These are phyloP conservation scores for Synergus laeviventris DNA, from an alignment of 2,888 invertebrate genomes.

Conservation along the genomic window DNA sequence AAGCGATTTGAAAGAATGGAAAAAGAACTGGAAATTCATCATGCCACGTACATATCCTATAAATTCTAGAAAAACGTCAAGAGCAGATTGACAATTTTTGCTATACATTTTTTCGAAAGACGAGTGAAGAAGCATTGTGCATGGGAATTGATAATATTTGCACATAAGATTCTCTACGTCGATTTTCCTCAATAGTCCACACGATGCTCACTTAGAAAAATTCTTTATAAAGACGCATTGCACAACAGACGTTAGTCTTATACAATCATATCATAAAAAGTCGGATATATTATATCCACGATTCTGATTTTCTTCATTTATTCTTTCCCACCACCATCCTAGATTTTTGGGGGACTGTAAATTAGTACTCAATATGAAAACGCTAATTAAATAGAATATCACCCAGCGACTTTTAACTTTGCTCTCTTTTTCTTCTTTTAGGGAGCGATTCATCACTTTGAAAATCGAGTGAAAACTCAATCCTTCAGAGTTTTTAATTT, in stretches of 20 bases:
- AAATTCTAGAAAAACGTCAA: constrained; percentile 27
- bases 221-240: constrained; percentile 35
- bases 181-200: constrained; percentile 15
- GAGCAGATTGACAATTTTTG: constrained; percentile 14
- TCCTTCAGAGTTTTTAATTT: constrained; percentile 43
- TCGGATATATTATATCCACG: constrained; percentile 35
- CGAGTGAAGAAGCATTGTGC: constrained; percentile 28
- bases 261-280: constrained; percentile 12
- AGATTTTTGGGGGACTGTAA: neutral
- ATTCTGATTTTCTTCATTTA: constrained; percentile 14
- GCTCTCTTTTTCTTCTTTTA: neutral
- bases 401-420: constrained; percentile 2
- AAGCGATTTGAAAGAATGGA: constrained; percentile 16
- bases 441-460: neutral
- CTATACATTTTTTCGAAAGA: constrained; percentile 5
- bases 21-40: neutral
- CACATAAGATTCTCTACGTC: constrained; percentile 3
- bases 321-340: constrained; percentile 10
- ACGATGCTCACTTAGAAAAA: constrained; percentile 30
- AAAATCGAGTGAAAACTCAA: neutral
- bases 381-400: constrained; percentile 18
- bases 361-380: constrained; percentile 29
- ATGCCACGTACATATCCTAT: neutral
- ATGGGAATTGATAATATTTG: constrained; percentile 19
- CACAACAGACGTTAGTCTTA: constrained; percentile 29